phyloP scores from a whole-genome alignment of 2,888 invertebrate genomes.

The Cryptosula pallasiana region DNA sequence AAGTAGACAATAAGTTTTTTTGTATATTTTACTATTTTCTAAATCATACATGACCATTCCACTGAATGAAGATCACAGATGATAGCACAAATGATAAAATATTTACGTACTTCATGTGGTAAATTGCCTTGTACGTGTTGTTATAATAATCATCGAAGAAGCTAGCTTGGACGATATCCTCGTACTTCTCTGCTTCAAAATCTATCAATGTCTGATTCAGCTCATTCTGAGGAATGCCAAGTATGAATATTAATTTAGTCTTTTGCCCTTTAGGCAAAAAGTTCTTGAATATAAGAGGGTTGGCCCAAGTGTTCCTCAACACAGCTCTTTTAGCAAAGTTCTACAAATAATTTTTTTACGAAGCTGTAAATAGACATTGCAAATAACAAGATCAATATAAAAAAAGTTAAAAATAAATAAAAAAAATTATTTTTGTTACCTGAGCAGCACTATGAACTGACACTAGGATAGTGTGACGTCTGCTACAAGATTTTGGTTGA shows the following conservation, averaged over 20 bases:
- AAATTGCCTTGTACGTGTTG: constrained; percentile 15
- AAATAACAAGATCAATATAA: no score
- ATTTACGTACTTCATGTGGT: constrained; percentile 19
- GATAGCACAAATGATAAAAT: background rate
- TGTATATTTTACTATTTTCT: no score
- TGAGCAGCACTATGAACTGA: constrained; percentile 7
- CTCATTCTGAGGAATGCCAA: background rate
- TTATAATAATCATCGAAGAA: constrained; percentile 18
- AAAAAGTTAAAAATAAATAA: background rate
- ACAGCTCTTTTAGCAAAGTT: background rate
- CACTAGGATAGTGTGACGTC: background rate
- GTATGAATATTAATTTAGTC: constrained; percentile 6
- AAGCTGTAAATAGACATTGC: no score
- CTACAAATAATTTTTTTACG: no score
- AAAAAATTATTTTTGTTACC: background rate
- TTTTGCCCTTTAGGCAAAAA: background rate
- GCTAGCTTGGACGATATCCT: background rate
- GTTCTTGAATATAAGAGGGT: background rate
- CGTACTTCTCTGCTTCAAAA: constrained; percentile 2
- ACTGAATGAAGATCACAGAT: no score
- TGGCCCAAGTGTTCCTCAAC: background rate
- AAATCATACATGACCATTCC: no score
- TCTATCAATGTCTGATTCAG: background rate
- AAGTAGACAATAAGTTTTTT: no score
- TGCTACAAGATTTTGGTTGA: background rate